Conservation (phyloP, 2,888 invertebrate species). For the Ophion slaviceki region DNA sequence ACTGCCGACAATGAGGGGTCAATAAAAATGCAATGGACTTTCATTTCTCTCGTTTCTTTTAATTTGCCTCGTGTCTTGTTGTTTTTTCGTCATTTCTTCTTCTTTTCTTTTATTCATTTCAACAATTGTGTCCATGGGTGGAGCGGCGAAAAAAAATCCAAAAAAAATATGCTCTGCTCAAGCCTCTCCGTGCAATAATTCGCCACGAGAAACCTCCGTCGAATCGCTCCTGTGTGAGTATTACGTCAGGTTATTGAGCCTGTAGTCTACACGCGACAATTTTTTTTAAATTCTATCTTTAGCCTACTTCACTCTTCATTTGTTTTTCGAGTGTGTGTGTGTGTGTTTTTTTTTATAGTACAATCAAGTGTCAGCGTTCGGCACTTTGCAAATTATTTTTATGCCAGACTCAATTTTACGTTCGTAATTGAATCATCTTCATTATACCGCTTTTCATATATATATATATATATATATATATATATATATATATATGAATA, state of each 20-base stretch:
- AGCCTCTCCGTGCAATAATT: conserved; percentile 3
- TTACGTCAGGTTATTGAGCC: conserved; percentile 61
- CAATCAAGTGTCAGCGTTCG: conserved; percentile 1
- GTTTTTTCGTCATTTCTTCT: neutral
- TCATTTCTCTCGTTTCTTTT: conserved; percentile 6
- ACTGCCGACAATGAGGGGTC: neutral
- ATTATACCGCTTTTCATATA: conserved; percentile 5
- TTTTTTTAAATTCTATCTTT: conserved; percentile 64
- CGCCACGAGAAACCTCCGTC: conserved; percentile 31
- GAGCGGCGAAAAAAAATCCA: conserved; percentile 8
- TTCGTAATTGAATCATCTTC: conserved; percentile 9
- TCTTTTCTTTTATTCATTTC: conserved; percentile 44
- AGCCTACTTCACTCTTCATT: conserved; percentile 78
- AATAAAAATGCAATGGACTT: conserved; percentile 16
- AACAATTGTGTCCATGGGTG: conserved; percentile 49
- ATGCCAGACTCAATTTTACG: conserved; percentile 41
- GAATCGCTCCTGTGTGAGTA: conserved; percentile 62
- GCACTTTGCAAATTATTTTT: conserved; percentile 53
- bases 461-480: conserved; percentile 41
- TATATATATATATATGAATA: conserved; percentile 25
- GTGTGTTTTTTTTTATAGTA: conserved; percentile 53
- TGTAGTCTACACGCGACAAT: conserved; percentile 50
- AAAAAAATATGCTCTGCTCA: no score
- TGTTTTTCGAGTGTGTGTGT: conserved; percentile 66
- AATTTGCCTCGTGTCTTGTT: conserved; percentile 33